phyloP scores from a whole-genome alignment of 1,140 invertebrate genomes.

The Doryteuthis pealeii region DNA sequence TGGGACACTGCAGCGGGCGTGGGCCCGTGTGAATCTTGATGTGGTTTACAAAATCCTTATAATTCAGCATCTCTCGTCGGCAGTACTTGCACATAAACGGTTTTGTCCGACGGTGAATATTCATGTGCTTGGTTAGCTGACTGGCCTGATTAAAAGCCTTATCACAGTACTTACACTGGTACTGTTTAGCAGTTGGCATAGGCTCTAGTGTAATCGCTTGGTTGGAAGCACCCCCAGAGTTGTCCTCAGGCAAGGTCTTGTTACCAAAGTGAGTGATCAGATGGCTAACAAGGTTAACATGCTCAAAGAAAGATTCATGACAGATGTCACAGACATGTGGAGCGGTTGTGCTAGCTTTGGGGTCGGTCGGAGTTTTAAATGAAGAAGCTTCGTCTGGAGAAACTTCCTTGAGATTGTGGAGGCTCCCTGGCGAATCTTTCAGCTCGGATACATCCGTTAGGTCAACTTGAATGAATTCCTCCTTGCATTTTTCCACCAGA shows the following conservation, averaged over 20 bases:
- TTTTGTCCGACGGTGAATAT: conserved; percentile 25
- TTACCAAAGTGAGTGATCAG: background rate
- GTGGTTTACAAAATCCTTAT: conserved; percentile 12
- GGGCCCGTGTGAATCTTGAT: conserved; percentile 61
- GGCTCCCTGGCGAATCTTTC: no score
- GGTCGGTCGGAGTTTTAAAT: no score
- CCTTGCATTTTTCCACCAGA: background rate
- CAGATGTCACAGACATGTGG: conserved; percentile 16
- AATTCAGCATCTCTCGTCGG: background rate
- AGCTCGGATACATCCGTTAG: background rate
- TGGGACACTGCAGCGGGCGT: conserved; percentile 23
- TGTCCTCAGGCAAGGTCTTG: background rate
- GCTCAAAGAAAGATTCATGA: conserved; percentile 4
- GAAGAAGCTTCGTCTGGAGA: no score
- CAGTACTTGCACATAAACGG: conserved; percentile 14
- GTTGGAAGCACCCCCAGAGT: background rate
- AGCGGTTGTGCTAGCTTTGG: background rate
- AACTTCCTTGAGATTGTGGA: no score
- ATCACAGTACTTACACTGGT: conserved; percentile 71
- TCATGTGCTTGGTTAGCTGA: conserved; percentile 27
- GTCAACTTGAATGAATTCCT: background rate
- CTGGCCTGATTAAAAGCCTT: conserved; percentile 22
- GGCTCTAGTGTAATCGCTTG: background rate
- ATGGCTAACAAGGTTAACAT: conserved; percentile 12
- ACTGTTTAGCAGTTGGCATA: conserved; percentile 66